Evolutionary conservation across 1,140 invertebrate species (phyloP).

Genomic region (Macrosteles quadrilineatus): DNA sequence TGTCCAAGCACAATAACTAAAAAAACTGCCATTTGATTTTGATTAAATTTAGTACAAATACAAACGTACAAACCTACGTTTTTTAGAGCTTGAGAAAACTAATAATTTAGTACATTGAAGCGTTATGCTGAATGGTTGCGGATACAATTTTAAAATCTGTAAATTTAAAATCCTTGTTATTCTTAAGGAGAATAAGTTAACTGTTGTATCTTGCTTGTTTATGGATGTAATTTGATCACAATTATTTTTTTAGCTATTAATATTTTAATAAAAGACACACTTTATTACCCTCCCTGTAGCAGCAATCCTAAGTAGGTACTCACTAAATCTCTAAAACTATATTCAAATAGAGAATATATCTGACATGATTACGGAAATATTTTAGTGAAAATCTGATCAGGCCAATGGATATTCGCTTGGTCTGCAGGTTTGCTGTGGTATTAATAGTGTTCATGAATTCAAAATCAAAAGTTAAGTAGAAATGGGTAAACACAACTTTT

Average conservation of each 20-base stretch:
- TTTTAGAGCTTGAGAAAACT: no score
- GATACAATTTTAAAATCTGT: no score
- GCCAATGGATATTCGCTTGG: no score
- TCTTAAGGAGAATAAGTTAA: background rate
- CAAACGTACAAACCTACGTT: no score
- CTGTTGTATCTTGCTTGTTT: background rate
- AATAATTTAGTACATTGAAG: no score
- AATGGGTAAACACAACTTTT: background rate
- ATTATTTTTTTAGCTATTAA: background rate
- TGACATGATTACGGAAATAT: background rate
- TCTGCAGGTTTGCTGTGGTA: background rate
- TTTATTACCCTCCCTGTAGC: no score
- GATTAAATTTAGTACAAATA: no score
- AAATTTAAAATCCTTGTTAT: background rate
- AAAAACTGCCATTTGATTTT: no score
- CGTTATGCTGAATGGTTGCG: no score
- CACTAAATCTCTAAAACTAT: background rate
- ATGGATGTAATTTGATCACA: no score
- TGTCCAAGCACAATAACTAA: no score
- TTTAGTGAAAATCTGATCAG: background rate
- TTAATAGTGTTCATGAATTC: background rate
- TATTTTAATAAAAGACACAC: background rate
- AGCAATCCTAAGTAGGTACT: background rate
- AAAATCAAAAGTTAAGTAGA: background rate
- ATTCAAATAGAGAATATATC: background rate